These are phyloP conservation scores for Chironomus tepperi DNA, from an alignment of 1,140 invertebrate genomes.

Conservation along the genomic window DNA sequence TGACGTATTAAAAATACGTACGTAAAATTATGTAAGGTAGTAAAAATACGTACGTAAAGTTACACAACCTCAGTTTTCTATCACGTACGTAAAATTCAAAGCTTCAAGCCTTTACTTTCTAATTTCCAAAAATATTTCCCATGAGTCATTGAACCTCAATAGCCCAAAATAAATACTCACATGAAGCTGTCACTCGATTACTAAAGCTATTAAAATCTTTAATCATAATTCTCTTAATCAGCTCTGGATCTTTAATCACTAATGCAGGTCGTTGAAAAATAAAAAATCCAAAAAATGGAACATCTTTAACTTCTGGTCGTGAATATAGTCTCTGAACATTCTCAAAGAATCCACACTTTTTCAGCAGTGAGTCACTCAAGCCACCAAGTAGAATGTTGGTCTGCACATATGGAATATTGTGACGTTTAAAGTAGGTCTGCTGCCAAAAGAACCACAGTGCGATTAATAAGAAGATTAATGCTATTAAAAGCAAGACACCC, in stretches of 20 bases:
- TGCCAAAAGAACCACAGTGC: background rate
- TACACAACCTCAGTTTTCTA: no score
- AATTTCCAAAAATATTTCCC: no score
- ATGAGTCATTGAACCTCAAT: no score
- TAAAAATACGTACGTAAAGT: no score
- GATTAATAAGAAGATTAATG: background rate
- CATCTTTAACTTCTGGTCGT: conserved; percentile 26
- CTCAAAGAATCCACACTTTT: conserved; percentile 1
- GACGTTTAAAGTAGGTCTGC: background rate
- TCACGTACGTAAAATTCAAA: no score
- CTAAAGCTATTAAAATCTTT: conserved; percentile 43
- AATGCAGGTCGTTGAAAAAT: conserved; percentile 42
- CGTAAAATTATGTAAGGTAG: no score
- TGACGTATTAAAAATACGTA: no score
- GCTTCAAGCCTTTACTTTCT: no score
- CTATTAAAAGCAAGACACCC: background rate
- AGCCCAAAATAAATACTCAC: no score
- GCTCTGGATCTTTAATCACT: conserved; percentile 44
- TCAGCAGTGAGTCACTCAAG: background rate
- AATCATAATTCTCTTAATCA: conserved; percentile 44
- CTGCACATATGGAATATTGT: background rate
- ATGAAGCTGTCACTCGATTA: conserved; percentile 31
- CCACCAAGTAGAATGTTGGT: background rate
- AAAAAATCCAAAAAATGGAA: conserved; percentile 41
- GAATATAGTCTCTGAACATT: background rate